Base-by-base conservation (phyloP, 2,113 vertebrate species). In the Salvelinus sp. region DNA sequence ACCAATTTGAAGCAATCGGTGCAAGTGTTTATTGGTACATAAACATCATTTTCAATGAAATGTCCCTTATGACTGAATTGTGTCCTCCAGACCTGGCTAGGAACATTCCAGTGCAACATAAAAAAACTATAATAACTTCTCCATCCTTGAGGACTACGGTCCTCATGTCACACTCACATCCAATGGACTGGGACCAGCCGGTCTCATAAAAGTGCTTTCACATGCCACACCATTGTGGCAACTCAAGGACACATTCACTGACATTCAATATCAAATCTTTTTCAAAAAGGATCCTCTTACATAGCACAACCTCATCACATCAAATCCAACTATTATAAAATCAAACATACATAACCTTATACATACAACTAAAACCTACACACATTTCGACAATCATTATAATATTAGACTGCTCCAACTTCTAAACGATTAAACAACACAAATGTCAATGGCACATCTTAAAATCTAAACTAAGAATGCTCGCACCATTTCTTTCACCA, bases 181-280 rank as follows among this genome's bases (percentile, higher is more conserved):
- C 25, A 54, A 54, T 54, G 58, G 30, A 20, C 66, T 27, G 27
- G 66, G 28, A 68, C 66, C 66, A 68, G 66, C 66, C 66, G 1
- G 30, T 33, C 66, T 28, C 66, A 22, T 13, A 68, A 73, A 74
- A 74, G 73, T 74, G 73, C 73, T 74, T 65, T 66, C 33, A 48
- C n/a, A 50, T 65, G 60, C 47, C 72, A 64, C 66, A 67, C 27
- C 27, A 44, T 44, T 0, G 9, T 44, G 38, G 38, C 38, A 9
- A 23, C 20, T 22, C n/a, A 54, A 54, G 14, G 50, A 62, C 58
- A 62, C 58, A 62, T 62, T 62, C 16, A 23, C 20, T 62, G 58
- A 62, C 18, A 62, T n/a, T 62, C 50, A 62, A n/a, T 62, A 62
- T 62, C 58, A 62, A n/a, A 62, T 62, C 7, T 60, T 6, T 60